Base-by-base conservation (phyloP, 2,797 vertebrate species). In the Bryconaethiops microstoma region DNA sequence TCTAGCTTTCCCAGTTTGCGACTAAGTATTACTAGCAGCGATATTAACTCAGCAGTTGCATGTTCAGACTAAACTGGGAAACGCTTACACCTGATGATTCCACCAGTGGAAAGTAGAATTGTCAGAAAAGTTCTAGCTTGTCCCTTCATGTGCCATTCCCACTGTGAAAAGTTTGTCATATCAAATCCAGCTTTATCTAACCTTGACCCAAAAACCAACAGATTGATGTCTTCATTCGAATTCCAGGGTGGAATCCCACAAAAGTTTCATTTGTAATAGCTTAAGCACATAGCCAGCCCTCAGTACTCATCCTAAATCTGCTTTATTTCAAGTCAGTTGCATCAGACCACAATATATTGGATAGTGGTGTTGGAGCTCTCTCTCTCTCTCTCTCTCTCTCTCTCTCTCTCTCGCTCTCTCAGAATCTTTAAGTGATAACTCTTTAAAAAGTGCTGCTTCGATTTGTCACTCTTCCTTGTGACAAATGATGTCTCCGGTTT, bases 321-420 rank as follows among this genome's bases (percentile, higher is more conserved):
- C 82, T 84, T 48, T 67, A 57, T 93, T 93, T 87, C 92, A 82
- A 48, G 80, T 57, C 76, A 23, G 78, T 94, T 94, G 89, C 92
- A 91, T 94, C 92, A 88, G 68, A 80, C 71, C 14, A 48, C 62
- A 54, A 88, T 75, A 72, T 80, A 52, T 76, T 80, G 79, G 80
- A 52, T 73, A 85, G 86, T 71, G 14, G 55, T 50, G 48, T 62
- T 57, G 25, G 9, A 59, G 75, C 69, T 54, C 45, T 54, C 48
- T 72, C 69, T 29, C 69, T 72, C 45, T 54, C 45, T 72, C 21
- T 72, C 48, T 54, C 21, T 48, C 72, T 74, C 9, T 52, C 67
- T 64, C 68, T 68, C 63, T 59, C 45, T 80, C 70, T 71, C 55
- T 29, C 52, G 39, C 64, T 74, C 65, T 35, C 16, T 55, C 25